Evolutionary conservation across 1,140 invertebrate species (phyloP).

Genomic region (Drosophila quadrilineata): DNA sequence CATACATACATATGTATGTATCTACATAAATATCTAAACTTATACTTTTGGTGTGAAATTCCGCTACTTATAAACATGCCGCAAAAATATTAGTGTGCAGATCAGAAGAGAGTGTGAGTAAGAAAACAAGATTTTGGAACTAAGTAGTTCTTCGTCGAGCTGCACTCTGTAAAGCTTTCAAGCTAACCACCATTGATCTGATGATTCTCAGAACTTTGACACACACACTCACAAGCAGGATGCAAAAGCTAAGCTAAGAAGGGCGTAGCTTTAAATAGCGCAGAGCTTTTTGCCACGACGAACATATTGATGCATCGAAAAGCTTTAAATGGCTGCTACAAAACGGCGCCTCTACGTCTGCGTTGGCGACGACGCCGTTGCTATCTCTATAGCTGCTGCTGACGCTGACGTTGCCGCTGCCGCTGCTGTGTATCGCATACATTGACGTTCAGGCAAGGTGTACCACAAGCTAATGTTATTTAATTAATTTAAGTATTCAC

Average conservation of each 20-base stretch:
- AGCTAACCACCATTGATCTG: neutral
- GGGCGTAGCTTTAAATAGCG: constrained; percentile 11
- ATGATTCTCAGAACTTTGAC: too few species aligned
- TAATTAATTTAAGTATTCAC: constrained; percentile 77
- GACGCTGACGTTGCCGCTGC: neutral
- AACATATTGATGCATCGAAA: constrained; percentile 19
- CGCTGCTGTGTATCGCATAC: constrained; percentile 36
- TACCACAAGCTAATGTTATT: constrained; percentile 74
- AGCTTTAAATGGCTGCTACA: constrained; percentile 29
- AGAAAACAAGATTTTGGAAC: too few species aligned
- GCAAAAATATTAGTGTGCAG: too few species aligned
- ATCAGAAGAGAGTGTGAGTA: too few species aligned
- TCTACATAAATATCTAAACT: neutral
- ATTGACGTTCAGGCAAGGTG: constrained; percentile 72
- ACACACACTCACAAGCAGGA: neutral
- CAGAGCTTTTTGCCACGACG: constrained; percentile 54
- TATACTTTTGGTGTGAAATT: constrained; percentile 53
- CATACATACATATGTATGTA: constrained; percentile 3
- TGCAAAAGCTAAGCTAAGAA: too few species aligned
- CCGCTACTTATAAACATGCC: constrained; percentile 52
- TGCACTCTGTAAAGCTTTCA: too few species aligned
- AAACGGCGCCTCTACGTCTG: constrained; percentile 60
- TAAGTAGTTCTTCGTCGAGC: too few species aligned
- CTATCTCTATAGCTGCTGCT: constrained; percentile 11
- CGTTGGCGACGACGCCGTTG: constrained; percentile 42